Base-by-base conservation (phyloP, 2,113 vertebrate genomes). In the Ageneiosus marmoratus region DNA sequence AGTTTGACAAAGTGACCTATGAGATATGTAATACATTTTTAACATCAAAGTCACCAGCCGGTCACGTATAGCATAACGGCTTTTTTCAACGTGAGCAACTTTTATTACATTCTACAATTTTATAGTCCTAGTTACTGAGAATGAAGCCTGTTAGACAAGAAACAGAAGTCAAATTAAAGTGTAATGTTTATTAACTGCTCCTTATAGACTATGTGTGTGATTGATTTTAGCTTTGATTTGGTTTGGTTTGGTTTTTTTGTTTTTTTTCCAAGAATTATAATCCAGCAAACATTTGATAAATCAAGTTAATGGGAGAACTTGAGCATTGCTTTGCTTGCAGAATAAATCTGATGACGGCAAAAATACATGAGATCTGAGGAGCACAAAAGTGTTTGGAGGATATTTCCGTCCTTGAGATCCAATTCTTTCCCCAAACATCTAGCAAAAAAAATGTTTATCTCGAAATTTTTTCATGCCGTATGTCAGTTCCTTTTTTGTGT, bases 21-120 rank as follows among this genome's bases (percentile, higher is more conserved):
- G 63, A 82, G 37, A 37, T 69, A 51, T 15, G 16, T 29, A 77
- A 77, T 77, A 77, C n/a, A 70, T 70, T 60, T 56, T 60, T 69
- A 65, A 85, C 29, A 65, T 56, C 70, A 32, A 32, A 48, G 53
- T 10, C 22, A 48, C 44, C 41, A 16, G 18, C 27, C 11, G 20
- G 27, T 69, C 24, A 22, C n/a, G 9, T 22, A 62, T 10, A 16
- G 6, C 41, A 62, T 20, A 20, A 2, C 34, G 20, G 10, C 20
- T 62, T 11, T 10, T 24, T 29, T 53, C 20, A 75, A 63, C 56
- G 32, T 63, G 53, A 46, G 55, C 76, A 60, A 78, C 55, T 63
- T 48, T 50, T 77, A 41, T 77, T 77, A 41, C 24, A 58, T 20
- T 77, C 50, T 18, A 15, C 51, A n/a, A 24, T 44, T 77, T 58